Evolutionary conservation across 2,113 vertebrate species (phyloP).

Genomic region (Leucopsar rothschildi): DNA sequence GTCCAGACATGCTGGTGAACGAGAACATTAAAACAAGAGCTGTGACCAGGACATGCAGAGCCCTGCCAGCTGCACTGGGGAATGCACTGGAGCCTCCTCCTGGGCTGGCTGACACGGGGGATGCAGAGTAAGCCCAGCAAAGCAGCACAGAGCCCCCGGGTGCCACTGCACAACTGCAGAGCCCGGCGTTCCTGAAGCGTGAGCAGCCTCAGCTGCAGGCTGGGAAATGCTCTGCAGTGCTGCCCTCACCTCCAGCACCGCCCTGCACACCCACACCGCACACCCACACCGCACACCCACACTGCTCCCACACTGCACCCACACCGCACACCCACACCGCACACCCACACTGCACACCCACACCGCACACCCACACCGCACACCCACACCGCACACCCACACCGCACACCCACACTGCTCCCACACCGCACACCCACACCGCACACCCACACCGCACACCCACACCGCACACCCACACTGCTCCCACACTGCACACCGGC

Average conservation of each 20-base stretch:
- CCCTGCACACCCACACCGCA: not conserved
- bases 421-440: too few species aligned
- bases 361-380: too few species aligned
- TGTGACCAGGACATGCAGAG: not conserved
- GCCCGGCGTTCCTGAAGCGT: not conserved
- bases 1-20: conserved; percentile 23
- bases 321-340: too few species aligned
- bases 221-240: not conserved
- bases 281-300: too few species aligned
- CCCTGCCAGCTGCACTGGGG: not conserved
- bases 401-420: too few species aligned
- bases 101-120: not conserved
- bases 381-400: too few species aligned
- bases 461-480: too few species aligned
- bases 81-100: not conserved
- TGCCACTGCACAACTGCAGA: not conserved
- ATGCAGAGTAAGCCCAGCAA: not conserved
- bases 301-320: not conserved
- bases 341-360: too few species aligned
- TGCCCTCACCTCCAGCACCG: accelerated
- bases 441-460: too few species aligned
- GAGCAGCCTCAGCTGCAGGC: not conserved
- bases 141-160: not conserved
- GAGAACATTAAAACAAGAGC: not conserved
- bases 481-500: too few species aligned